Evolutionary conservation across 2,113 vertebrate species (phyloP).

Genomic region (Pycnonotus jocosus): DNA sequence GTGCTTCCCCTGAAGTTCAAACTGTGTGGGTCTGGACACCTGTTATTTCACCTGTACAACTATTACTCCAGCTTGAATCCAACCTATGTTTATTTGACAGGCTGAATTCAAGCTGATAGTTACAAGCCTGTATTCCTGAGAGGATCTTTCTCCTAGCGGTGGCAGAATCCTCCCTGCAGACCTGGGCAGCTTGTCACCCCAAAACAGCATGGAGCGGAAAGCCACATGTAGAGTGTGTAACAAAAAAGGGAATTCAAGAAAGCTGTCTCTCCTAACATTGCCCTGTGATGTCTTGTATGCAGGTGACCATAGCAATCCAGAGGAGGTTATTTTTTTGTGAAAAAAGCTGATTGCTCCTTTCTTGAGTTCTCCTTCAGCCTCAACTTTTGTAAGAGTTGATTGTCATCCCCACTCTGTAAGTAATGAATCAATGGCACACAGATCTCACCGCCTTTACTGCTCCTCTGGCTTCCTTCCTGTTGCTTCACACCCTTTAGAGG

Average conservation of each 20-base stretch:
- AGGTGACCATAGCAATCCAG: background rate
- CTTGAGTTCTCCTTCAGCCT: background rate
- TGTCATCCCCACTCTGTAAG: background rate
- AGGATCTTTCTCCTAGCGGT: background rate
- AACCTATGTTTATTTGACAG: background rate
- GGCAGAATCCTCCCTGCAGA: background rate
- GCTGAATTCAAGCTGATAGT: background rate
- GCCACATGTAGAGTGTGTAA: background rate
- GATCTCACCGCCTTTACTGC: background rate
- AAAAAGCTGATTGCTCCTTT: background rate
- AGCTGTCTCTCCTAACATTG: background rate
- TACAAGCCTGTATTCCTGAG: background rate
- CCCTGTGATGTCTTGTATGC: background rate
- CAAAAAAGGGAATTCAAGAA: background rate
- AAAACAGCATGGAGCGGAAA: background rate
- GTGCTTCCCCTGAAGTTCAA: background rate
- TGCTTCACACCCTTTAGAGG: background rate
- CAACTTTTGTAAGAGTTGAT: background rate
- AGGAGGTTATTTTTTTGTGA: background rate
- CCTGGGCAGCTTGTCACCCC: background rate
- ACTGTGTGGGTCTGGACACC: background rate
- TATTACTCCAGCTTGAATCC: background rate
- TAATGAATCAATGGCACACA: rapidly evolving
- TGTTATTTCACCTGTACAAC: background rate
- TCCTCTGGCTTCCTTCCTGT: background rate